Evolutionary conservation across 2,888 invertebrate genomes (phyloP), one percentile per base, ranked within the genome.

Genomic region (Notodonta dromedarius): DNA sequence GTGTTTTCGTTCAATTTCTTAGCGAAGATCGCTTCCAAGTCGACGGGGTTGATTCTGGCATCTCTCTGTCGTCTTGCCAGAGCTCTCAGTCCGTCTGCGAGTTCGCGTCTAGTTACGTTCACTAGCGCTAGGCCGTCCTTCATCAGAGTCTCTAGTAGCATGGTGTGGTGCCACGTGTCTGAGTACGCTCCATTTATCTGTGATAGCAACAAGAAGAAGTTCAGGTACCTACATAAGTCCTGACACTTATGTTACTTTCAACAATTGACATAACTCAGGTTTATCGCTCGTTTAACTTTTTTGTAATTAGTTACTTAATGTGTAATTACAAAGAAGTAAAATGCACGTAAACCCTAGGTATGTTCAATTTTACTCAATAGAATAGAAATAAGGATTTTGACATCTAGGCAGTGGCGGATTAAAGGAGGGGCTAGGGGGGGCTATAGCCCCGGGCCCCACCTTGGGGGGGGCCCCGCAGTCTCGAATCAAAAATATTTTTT

Each of bases 151-250:
- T 94, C 91, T n/a, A 94, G 77, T 44, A 89, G 82, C 58, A 94
- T 80, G 0, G 94, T 91, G 12, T 94, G 90, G 59, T 94, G 94
- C 94, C 95, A 95, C 59, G 95, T 91, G 73, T 96, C 95, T 50
- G 94, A 93, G 78, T 95, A 95, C 77, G 95, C 95, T 67, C 95
- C 95, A 73, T 94, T 94, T 50, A 95, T 94, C 95, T 96, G 73
- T 46, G 6, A 46, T 4, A 46, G 11, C 13, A 46, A 5, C 7
- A 13, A 24, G 1, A 24, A 24, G 24, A 24, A 24, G 24, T 24
- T 24, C 24, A 24, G 24, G 24, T 24, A 24, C 24, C 24, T 24
- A 24, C 2, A 24, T 24, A 24, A 24, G 24, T 24, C 24, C 24
- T 24, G 24, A 24, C 24, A 24, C 24, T 24, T 24, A 24, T 24